phyloP scores from a whole-genome alignment of 2,797 vertebrate species.

The Salmo trutta region DNA sequence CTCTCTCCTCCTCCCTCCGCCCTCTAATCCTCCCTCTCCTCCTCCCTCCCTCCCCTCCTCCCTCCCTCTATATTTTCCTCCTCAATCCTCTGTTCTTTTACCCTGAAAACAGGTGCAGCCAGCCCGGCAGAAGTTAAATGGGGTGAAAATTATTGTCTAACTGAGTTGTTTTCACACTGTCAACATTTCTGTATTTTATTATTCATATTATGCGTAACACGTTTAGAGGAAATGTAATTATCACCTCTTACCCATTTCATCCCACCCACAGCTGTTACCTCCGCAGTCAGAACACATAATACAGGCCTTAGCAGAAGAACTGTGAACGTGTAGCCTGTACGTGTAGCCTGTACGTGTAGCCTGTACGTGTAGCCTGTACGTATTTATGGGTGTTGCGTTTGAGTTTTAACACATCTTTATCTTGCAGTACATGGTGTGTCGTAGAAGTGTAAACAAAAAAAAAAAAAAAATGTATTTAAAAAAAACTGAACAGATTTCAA shows the following conservation, averaged over 20 bases:
- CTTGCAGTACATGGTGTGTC: not conserved
- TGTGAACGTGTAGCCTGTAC: not conserved
- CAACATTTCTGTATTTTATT: conserved; percentile 4
- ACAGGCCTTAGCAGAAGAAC: not conserved
- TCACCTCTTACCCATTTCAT: not conserved
- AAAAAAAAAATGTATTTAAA: no score
- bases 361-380: not conserved
- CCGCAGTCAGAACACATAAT: no score
- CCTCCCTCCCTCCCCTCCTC: no score
- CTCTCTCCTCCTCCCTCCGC: no score
- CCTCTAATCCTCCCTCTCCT: no score
- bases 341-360: not conserved
- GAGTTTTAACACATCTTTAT: not conserved
- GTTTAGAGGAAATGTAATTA: not conserved
- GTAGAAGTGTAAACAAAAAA: no score
- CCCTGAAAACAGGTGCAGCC: not conserved
- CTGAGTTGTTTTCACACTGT: not conserved
- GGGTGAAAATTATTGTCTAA: not conserved
- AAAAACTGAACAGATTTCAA: no score
- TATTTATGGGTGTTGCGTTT: not conserved
- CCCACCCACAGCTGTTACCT: not conserved
- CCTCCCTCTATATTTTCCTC: not conserved
- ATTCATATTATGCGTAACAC: not conserved
- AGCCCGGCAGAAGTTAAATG: not conserved
- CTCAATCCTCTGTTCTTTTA: not conserved